These are phyloP conservation scores for Neotoma lepida DNA, from an alignment of 2,113 vertebrate species.

Conservation along the genomic window DNA sequence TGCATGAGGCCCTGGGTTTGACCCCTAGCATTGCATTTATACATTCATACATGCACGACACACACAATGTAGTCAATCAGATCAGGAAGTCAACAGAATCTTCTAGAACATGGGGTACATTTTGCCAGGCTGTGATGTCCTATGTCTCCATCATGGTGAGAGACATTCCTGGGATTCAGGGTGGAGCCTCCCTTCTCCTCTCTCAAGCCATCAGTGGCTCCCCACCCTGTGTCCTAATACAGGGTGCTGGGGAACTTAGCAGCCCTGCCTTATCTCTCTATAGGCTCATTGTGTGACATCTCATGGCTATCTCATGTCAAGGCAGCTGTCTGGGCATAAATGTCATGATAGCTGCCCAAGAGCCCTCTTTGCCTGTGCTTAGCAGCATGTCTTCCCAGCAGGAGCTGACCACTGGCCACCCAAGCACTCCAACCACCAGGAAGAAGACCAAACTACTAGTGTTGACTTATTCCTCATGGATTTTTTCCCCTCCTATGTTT, in stretches of 20 bases:
- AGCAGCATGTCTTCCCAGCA: rapidly evolving
- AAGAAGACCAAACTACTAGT: not conserved
- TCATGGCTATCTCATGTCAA: too few species aligned
- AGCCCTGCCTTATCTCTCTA: not conserved
- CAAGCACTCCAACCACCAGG: not conserved
- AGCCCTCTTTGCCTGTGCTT: too few species aligned
- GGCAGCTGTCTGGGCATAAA: not conserved
- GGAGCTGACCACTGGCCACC: not conserved
- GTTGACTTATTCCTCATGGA: rapidly evolving
- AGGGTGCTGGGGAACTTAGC: not conserved
- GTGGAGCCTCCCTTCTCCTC: not conserved
- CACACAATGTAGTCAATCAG: not conserved
- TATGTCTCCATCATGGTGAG: rapidly evolving
- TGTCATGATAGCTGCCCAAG: rapidly evolving
- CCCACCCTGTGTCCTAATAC: too few species aligned
- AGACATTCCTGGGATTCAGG: not conserved
- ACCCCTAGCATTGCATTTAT: not conserved
- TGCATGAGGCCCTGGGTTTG: not conserved
- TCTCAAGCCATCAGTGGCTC: not conserved
- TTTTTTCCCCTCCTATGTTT: not conserved
- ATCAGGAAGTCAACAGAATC: rapidly evolving
- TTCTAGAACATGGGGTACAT: not conserved
- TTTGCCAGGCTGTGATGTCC: not conserved
- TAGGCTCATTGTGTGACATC: rapidly evolving
- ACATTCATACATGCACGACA: not conserved